A percentile compares a stretch with the other conserved stretches of the same genome.
These are phyloP conservation scores for Hylomyscus alleni DNA, from an alignment of 2,797 vertebrate species.

Conservation along the genomic window DNA sequence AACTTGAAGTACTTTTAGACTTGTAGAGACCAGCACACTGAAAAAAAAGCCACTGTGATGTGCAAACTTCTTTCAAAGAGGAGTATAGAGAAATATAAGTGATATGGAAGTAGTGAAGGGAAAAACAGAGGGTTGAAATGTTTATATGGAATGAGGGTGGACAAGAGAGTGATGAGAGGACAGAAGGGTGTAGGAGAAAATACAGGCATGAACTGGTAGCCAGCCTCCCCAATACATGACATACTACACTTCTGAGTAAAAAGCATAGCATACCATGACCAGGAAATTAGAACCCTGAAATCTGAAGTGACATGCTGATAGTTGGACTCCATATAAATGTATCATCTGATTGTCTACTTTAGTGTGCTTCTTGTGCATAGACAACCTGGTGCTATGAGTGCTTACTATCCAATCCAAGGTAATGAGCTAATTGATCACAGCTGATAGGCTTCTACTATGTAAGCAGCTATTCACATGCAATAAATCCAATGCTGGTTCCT, in stretches of 20 bases:
- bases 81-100: neutral
- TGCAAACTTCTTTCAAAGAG: neutral
- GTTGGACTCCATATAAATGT: neutral
- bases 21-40: neutral
- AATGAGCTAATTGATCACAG: too few relatives aligned
- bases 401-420: too few relatives aligned
- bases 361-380: neutral
- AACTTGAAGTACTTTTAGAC: neutral
- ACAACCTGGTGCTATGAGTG: too few relatives aligned
- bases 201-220: neutral
- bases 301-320: neutral
- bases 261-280: neutral
- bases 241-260: neutral
- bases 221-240: neutral
- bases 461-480: too few relatives aligned
- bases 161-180: neutral
- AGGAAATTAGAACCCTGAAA: neutral
- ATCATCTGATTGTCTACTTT: neutral
- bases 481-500: too few relatives aligned
- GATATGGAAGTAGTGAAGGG: neutral
- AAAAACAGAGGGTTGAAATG: neutral
- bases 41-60: neutral
- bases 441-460: too few relatives aligned
- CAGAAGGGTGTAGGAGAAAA: neutral
- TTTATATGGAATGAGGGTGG: neutral